These are phyloP conservation scores for Oikopleura albicans DNA, from an alignment of 23 tunicate genomes.

Conservation along the genomic window DNA sequence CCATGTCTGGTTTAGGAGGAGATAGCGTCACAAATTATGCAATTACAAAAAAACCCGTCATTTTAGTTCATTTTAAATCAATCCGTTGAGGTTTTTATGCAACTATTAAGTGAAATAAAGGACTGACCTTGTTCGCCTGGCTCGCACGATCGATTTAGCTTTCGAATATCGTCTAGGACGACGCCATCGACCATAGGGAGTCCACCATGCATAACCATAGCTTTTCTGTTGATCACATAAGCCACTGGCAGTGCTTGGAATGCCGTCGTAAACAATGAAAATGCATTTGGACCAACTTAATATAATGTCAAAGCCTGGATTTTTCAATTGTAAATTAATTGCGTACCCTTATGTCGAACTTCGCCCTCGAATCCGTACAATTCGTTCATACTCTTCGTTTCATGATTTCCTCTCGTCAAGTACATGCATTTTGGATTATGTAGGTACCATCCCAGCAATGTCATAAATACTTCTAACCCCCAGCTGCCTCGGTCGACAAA, in stretches of 20 bases:
- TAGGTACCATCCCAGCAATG: conserved; percentile 51
- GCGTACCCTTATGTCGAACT: conserved; percentile 45
- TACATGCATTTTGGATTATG: conserved; percentile 56
- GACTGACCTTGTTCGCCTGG: conserved; percentile 71
- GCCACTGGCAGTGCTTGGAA: conserved; percentile 80
- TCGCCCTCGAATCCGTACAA: conserved; percentile 98
- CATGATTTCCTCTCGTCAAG: conserved; percentile 80
- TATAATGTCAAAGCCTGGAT: background rate
- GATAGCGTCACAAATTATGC: no score
- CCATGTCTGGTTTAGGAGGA: no score
- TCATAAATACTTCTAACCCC: conserved; percentile 85
- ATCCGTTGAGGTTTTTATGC: no score
- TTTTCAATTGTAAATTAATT: background rate
- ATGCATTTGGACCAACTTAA: conserved; percentile 43
- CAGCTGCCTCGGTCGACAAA: conserved; percentile 94
- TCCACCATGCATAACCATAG: conserved; percentile 95
- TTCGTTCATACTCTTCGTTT: conserved; percentile 95
- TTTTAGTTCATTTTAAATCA: no score
- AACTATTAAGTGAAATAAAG: no score
- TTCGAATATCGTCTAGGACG: conserved; percentile 56
- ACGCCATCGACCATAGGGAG: conserved; percentile 42
- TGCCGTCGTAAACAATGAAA: conserved; percentile 66
- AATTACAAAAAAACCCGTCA: no score
- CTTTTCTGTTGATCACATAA: conserved; percentile 62
- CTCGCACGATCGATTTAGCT: conserved; percentile 54